A percentile compares a stretch with the other conserved stretches of the same genome.
Evolutionary conservation across 2,888 invertebrate genomes (phyloP).

Genomic region (Drosophila eohydei): DNA sequence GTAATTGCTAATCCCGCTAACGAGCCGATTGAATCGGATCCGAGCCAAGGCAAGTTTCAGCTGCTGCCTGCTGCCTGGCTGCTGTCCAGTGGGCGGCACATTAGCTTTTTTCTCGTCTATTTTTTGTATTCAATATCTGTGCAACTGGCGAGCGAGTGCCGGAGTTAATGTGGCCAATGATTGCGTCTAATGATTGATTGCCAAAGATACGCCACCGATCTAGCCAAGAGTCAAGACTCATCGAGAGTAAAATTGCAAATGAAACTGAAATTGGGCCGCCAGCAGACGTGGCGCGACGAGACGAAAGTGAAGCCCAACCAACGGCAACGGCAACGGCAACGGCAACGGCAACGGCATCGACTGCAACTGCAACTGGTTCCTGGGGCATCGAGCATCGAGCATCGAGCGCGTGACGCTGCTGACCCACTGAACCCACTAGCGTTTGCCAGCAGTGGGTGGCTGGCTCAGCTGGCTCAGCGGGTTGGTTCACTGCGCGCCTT

Average conservation of each 20-base stretch:
- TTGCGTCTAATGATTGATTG: conserved; percentile 78
- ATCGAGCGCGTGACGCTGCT: conserved; percentile 72
- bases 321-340: conserved; percentile 12
- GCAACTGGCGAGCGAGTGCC: conserved; percentile 60
- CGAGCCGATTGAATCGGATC: conserved; percentile 62
- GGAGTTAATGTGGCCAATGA: conserved; percentile 75
- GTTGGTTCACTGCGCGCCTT: conserved; percentile 23
- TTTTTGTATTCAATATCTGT: conserved; percentile 63
- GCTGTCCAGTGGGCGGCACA: conserved; percentile 77
- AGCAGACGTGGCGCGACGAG: not conserved
- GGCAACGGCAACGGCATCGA: conserved; percentile 20
- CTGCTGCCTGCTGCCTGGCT: conserved; percentile 10
- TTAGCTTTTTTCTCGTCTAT: conserved; percentile 48
- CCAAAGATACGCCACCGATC: conserved; percentile 63
- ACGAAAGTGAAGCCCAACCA: conserved; percentile 15
- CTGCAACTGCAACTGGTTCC: conserved; percentile 63
- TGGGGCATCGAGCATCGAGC: conserved; percentile 44
- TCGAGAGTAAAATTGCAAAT: conserved; percentile 70
- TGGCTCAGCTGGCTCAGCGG: conserved; percentile 38
- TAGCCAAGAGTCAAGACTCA: conserved; percentile 26
- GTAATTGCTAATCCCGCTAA: conserved; percentile 80
- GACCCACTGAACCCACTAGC: conserved; percentile 74
- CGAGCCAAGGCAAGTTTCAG: conserved; percentile 16
- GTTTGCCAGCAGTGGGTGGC: conserved; percentile 47
- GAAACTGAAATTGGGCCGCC: conserved; percentile 69